Evolutionary conservation across 1,140 invertebrate species (phyloP).

Genomic region (Polypedilum pembai): DNA sequence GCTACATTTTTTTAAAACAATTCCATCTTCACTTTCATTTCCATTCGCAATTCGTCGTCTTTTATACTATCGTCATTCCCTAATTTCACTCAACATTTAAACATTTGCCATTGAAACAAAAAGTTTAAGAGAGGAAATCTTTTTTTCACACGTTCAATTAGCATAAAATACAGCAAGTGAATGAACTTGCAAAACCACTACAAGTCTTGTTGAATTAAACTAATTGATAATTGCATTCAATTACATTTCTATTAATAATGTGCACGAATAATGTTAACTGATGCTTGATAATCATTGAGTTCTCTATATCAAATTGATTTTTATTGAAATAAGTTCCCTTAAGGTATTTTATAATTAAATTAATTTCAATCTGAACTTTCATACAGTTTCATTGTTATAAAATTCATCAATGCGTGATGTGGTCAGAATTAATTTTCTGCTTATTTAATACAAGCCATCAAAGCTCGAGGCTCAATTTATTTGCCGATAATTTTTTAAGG

Average conservation of each 20-base stretch:
- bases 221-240: not conserved
- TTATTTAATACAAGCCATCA: not conserved
- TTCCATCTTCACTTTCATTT: conserved; percentile 18
- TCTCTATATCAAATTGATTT: not conserved
- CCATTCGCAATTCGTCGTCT: not conserved
- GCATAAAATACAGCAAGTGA: not conserved
- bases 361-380: not conserved
- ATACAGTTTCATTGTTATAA: not conserved
- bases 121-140: not conserved
- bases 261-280: not conserved
- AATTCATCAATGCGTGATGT: not conserved
- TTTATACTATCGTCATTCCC: not conserved
- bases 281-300: not conserved
- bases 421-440: conserved; percentile 6
- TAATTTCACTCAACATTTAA: not conserved
- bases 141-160: not conserved
- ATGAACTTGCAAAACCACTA: not conserved
- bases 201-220: not conserved
- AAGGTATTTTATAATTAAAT: conserved; percentile 6
- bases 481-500: not conserved
- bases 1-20: not conserved
- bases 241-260: not conserved
- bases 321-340: not conserved
- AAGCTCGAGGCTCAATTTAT: no score
- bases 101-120: not conserved